phyloP scores from a whole-genome alignment of 2,113 vertebrate species.

The western clawed frog (Xenopus tropicalis) region DNA sequence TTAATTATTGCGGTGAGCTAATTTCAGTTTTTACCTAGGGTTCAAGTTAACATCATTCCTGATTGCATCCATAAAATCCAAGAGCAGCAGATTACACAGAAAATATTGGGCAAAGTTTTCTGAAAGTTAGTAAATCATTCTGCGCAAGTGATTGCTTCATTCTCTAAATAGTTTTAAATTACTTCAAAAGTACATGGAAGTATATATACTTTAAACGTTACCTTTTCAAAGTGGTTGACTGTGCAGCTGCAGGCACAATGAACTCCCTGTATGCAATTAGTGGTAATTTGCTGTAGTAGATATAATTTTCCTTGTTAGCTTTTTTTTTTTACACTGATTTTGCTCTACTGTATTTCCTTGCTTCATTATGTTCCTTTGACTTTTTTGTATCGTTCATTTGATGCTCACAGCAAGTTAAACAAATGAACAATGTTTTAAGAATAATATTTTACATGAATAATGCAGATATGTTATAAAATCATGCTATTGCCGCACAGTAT shows the following conservation, averaged over 20 bases:
- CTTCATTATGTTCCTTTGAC: background rate
- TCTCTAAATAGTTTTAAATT: conserved; percentile 19
- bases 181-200: conserved; percentile 27
- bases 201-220: conserved; percentile 27
- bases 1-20: background rate
- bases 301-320: conserved; percentile 35
- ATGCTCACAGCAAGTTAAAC: background rate
- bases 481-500: too few relatives aligned
- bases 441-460: too few relatives aligned
- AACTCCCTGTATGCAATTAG: conserved; percentile 34
- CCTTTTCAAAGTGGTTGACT: conserved; percentile 30
- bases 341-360: conserved; percentile 10
- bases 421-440: too few relatives aligned
- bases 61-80: background rate
- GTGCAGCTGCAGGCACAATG: conserved; percentile 26
- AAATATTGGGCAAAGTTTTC: background rate
- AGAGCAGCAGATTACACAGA: background rate
- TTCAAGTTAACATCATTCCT: background rate
- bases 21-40: background rate
- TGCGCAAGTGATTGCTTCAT: conserved; percentile 29
- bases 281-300: conserved; percentile 35
- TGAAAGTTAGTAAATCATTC: conserved; percentile 15
- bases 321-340: conserved; percentile 27
- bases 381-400: background rate
- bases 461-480: too few relatives aligned